A percentile compares a stretch with the other conserved stretches of the same genome.
phyloP scores from a whole-genome alignment of 2,888 invertebrate genomes.

The Orthosia gracilis region DNA sequence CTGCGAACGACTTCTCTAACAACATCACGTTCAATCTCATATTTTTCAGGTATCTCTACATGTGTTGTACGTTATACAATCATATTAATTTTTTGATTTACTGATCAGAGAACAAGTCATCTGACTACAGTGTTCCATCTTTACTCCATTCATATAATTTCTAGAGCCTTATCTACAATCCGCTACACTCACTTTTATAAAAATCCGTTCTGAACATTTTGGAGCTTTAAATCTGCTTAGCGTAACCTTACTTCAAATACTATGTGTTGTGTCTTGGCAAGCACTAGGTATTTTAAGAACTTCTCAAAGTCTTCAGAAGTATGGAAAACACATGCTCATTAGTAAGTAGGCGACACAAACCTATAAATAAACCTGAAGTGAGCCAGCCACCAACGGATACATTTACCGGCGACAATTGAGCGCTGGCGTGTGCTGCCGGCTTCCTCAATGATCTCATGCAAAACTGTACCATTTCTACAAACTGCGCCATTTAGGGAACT shows the following conservation, averaged over 20 bases:
- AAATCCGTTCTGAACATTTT: too few relatives aligned
- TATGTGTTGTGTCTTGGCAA: not conserved
- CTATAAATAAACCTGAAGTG: conserved; percentile 55
- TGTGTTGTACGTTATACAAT: not conserved
- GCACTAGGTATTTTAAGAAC: not conserved
- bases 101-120: too few relatives aligned
- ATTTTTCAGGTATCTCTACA: not conserved
- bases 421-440: conserved; percentile 60
- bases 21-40: conserved; percentile 8
- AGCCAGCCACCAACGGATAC: conserved; percentile 64
- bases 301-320: not conserved
- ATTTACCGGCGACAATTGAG: conserved; percentile 73
- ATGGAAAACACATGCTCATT: conserved; percentile 31
- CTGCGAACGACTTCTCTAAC: conserved; percentile 13
- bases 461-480: conserved; percentile 75
- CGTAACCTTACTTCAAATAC: not conserved
- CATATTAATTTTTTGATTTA: not conserved
- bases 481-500: conserved; percentile 66
- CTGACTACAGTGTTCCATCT: too few relatives aligned
- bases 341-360: conserved; percentile 22
- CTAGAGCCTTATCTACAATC: too few relatives aligned
- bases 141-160: too few relatives aligned
- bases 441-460: conserved; percentile 83
- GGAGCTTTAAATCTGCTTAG: not conserved
- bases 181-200: too few relatives aligned